A percentile compares a stretch with the other conserved stretches of the same genome.
Evolutionary conservation across 1,140 invertebrate species (phyloP).

Genomic region (Neocloeon triangulifer): DNA sequence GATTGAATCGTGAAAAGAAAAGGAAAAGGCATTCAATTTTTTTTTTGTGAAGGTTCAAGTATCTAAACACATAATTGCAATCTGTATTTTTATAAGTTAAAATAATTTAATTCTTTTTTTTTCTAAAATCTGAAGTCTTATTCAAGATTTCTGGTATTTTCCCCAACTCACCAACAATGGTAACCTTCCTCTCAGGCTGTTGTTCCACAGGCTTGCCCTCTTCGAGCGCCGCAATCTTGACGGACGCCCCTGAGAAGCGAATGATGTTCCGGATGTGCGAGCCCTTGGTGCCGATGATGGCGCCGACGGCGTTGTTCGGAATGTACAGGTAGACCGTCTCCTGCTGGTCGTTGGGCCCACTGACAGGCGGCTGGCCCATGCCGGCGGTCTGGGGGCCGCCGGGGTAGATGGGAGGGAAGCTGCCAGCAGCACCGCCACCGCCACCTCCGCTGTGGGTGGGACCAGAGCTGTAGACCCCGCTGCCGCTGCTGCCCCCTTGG

Average conservation of each 20-base stretch:
- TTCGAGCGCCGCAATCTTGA: slow-evolving; percentile 76
- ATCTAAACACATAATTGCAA: too few species aligned
- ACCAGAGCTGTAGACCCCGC: slow-evolving; percentile 23
- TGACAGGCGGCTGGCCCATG: slow-evolving; percentile 8
- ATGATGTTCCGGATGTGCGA: slow-evolving; percentile 94
- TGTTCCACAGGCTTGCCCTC: slow-evolving; percentile 44
- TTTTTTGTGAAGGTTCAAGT: too few species aligned
- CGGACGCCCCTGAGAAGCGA: slow-evolving; percentile 79
- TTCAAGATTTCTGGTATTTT: too few species aligned
- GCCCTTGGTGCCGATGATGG: slow-evolving; percentile 92
- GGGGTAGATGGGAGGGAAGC: background rate
- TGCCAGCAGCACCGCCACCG: background rate
- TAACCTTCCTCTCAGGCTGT: slow-evolving; percentile 76
- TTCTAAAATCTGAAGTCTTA: too few species aligned
- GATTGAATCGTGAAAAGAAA: too few species aligned
- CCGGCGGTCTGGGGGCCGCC: slow-evolving; percentile 3
- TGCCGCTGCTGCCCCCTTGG: slow-evolving; percentile 26
- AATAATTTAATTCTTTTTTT: too few species aligned
- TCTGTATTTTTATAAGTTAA: too few species aligned
- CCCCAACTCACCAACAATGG: slow-evolving; percentile 79
- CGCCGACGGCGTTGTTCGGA: slow-evolving; percentile 90
- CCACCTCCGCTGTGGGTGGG: background rate
- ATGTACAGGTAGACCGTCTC: slow-evolving; percentile 88
- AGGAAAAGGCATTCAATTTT: too few species aligned
- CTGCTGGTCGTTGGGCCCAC: slow-evolving; percentile 36